Base-by-base conservation (phyloP, 2,797 vertebrate species). In the Enteromius argenteus region DNA sequence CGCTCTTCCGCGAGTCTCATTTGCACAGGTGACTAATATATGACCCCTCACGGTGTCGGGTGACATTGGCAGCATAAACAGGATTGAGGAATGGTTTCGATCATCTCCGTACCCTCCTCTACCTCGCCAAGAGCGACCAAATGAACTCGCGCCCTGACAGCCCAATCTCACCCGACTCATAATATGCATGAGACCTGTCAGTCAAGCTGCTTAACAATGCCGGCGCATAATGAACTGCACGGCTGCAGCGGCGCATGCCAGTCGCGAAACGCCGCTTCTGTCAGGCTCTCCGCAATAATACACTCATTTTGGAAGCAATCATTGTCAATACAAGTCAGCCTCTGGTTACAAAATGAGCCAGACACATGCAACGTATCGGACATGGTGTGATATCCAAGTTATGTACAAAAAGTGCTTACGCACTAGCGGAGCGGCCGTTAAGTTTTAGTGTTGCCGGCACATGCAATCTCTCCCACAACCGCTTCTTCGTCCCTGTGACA, bases 281-380 rank as follows among this genome's bases (percentile, higher is more conserved):
- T 97, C 96, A 95, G 93, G 95, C 91, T 89, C 90, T 92, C 92
- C 91, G 93, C 94, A 93, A 95, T 97, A 97, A 99, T 96, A 92
- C 95, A 94, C 95, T 96, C 95, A 96, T 97, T 96, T 96, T 93
- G 92, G 93, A 93, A 93, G 96, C 96, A 96, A 97, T 98, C 96
- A 97, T 96, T 97, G 96, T 96, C 97, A 96, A 96, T 96, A 96
- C 93, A 95, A 96, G 95, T 94, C 94, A 94, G 92, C 86, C 89
- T 90, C 91, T 92, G 94, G 94, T 91, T 95, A 23, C 94, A 90
- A 93, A 89, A 87, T 35, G 86, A 74, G 81, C 53, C 80, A 60
- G 80, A 87, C 80, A 32, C 51, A 23, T 2, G 17, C 42, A 4
- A 56, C 0, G 8, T 37, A 21, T 71, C 4, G 6, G 51, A 23